Base-by-base conservation (phyloP, 2,113 vertebrate genomes). In the Rhegmatorhina hoffmannsi region DNA sequence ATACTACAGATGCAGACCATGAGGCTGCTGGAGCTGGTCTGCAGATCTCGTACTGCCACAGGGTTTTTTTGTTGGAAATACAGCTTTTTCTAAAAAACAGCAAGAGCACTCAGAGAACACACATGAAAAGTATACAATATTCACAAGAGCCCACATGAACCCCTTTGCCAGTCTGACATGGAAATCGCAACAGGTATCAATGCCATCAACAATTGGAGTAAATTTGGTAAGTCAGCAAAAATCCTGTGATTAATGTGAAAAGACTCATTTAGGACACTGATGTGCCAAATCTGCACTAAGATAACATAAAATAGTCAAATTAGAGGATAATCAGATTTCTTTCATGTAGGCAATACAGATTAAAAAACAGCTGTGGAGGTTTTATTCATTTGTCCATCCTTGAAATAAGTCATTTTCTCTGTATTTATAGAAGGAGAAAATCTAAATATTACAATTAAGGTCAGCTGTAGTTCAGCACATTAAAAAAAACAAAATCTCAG, bases 231-330 rank as follows among this genome's bases (percentile, higher is more conserved):
- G 52, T 36, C 92, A 84, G 63, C 34, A 90, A 84, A 72, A 81
- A 84, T 47, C 76, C 17, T 0, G 2, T n/a, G 75, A 75, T 60
- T 64, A 79, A 59, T 11, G 26, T 53, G 67, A 66, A 84, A 73
- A 58, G 52, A 59, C 43, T 86, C 38, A 47, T 69, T 92, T 93
- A 74, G 50, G 72, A 86, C 47, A 81, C 28, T 13, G 67, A 83
- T 64, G 29, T 77, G 68, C 58, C 85, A 89, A 76, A 79, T 64
- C 74, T 79, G 21, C 55, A 74, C 58, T 60, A 52, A 80, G 53
- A 83, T 59, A 90, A 88, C 72, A 69, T 19, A 59, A 90, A 93
- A 84, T 52, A 64, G 29, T 78, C 86, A 92, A 66, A 86, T 74
- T 44, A 55, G 47, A 81, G 52, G 66, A 90, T 55, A 92, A 84